phyloP scores from a whole-genome alignment of 2,888 invertebrate species.

The Polylopha cassiicola region DNA sequence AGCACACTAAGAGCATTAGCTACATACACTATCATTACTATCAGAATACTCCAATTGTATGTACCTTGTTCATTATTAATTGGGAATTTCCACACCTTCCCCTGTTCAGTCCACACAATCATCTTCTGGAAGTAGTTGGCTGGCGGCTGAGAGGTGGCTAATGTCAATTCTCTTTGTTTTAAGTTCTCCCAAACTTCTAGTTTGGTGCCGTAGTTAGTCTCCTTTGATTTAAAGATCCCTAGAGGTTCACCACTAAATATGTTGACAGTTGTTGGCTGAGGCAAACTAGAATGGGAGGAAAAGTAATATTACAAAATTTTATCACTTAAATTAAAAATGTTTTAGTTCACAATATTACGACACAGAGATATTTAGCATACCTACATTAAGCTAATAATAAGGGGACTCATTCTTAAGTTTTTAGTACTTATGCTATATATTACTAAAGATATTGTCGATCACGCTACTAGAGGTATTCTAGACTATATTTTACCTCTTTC shows the following conservation, averaged over 20 bases:
- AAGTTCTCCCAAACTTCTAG: conserved; percentile 83
- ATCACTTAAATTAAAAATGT: background rate
- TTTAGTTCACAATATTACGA: too few relatives aligned
- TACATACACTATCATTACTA: too few relatives aligned
- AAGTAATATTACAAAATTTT: conserved; percentile 12
- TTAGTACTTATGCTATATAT: too few relatives aligned
- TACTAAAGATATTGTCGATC: too few relatives aligned
- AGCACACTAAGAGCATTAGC: too few relatives aligned
- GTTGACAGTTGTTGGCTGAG: conserved; percentile 67
- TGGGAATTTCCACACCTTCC: conserved; percentile 97
- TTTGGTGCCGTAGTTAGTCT: conserved; percentile 55
- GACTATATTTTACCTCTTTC: too few relatives aligned
- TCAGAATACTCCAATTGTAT: too few relatives aligned
- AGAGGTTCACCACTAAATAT: conserved; percentile 80
- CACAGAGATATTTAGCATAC: too few relatives aligned
- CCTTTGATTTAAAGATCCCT: conserved; percentile 78
- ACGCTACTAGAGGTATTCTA: too few relatives aligned
- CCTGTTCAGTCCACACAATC: conserved; percentile 94
- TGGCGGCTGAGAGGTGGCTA: conserved; percentile 84
- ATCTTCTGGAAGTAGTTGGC: conserved; percentile 95
- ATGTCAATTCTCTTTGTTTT: conserved; percentile 80
- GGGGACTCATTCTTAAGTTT: too few relatives aligned
- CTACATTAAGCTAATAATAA: too few relatives aligned
- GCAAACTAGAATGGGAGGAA: conserved; percentile 27
- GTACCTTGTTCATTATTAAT: conserved; percentile 97